Base-by-base conservation (phyloP, 2,888 invertebrate species). In the Chouioia cunea region DNA sequence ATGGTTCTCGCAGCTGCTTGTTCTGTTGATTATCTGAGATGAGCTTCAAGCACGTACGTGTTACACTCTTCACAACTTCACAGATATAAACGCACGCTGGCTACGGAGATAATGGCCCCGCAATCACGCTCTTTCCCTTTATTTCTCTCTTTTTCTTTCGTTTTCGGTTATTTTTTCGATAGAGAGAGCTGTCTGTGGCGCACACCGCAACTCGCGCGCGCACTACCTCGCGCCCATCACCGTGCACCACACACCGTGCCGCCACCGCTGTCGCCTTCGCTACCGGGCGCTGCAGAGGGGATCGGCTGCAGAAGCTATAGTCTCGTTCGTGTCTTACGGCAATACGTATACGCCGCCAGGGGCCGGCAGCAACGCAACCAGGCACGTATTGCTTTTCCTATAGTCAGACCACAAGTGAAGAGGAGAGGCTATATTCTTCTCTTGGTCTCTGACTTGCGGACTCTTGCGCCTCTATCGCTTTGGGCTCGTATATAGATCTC, bases 281-380 rank as follows among this genome's bases (percentile, higher is more conserved):
- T 14, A 14, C 57, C 57, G 44, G 27, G 54, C 54, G 54, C 56
- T 54, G 54, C 54, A 23, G 59, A 23, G 59, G 59, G 59, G 59
- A 59, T 59, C 22, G 23, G 59, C 58, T 58, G 44, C 58, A 46
- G 36, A 43, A n/a, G 36, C 36, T 36, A 36, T 10, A 20, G 48
- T 20, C 16, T 27, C 23, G 6, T 6, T n/a, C 16, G 18, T 2
- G 20, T 2, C 14, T 2, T 3, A 23, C 53, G 18, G n/a, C 23
- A 46, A n/a, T 10, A 36, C 36, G 36, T 10, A 36, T 23, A 47
- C 58, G 63, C 66, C 66, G 54, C 70, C 70, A 71, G 47, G 65
- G 62, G 62, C 60, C 65, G 14, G 52, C 43, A 27, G 14, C 64
- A 46, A 18, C 44, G 23, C 16, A 47, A 36, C 27, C 44, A 8